A percentile compares a stretch with the other conserved stretches of the same genome.
These are phyloP conservation scores for Mellivora capensis DNA, from an alignment of 2,113 vertebrate species.

Conservation along the genomic window DNA sequence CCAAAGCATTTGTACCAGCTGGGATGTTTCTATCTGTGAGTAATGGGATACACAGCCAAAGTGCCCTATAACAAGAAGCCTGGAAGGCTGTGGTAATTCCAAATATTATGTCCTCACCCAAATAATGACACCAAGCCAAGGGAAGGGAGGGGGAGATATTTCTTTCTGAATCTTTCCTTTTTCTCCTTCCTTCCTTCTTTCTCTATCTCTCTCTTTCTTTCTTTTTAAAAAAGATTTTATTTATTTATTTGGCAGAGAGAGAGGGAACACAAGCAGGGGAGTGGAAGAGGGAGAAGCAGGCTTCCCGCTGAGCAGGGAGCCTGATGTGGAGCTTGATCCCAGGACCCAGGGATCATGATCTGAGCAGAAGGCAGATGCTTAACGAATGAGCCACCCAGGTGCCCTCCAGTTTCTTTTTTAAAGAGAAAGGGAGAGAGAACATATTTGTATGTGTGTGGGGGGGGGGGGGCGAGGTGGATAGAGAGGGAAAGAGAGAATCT, in stretches of 20 bases:
- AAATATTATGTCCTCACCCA: not conserved
- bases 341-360: too few species aligned
- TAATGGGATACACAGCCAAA: not conserved
- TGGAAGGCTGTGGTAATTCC: not conserved
- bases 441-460: not conserved
- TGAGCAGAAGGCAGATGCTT: too few species aligned
- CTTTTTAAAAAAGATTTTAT: too few species aligned
- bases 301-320: too few species aligned
- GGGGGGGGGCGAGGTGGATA: too few species aligned
- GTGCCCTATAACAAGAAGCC: not conserved
- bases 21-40: not conserved
- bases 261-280: too few species aligned
- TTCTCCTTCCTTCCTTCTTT: too few species aligned
- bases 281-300: too few species aligned
- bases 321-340: too few species aligned
- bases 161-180: not conserved
- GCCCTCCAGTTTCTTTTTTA: not conserved
- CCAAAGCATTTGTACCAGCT: not conserved
- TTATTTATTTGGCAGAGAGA: too few species aligned
- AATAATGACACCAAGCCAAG: not conserved
- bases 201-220: too few species aligned
- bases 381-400: too few species aligned
- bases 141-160: not conserved
- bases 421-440: not conserved
- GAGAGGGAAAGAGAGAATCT: not conserved